Conservation (phyloP, 2,888 invertebrate species). For the Tetropium fuscum region DNA sequence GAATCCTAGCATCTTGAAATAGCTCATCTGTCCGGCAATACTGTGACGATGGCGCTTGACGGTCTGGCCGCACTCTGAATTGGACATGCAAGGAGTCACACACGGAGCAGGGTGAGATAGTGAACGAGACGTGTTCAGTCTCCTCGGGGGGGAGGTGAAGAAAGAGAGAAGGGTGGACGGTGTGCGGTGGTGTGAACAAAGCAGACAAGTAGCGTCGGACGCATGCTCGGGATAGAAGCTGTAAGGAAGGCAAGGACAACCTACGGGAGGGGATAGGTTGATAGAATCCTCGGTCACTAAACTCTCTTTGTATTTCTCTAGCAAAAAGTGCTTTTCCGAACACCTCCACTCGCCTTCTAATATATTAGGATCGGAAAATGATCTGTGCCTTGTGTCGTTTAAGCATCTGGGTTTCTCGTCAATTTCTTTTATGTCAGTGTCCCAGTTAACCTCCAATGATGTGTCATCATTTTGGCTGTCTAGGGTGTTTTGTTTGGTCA, state of each 20-base stretch:
- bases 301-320: conserved; percentile 54
- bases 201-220: conserved; percentile 44
- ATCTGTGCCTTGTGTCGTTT: conserved; percentile 51
- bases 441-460: conserved; percentile 58
- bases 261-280: conserved; percentile 52
- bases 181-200: conserved; percentile 52
- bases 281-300: conserved; percentile 37
- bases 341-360: conserved; percentile 53
- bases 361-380: conserved; percentile 64
- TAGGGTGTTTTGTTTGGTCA: conserved; percentile 49
- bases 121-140: conserved; percentile 52
- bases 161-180: conserved; percentile 60
- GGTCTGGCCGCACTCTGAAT: conserved; percentile 60
- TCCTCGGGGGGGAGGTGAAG: conserved; percentile 49
- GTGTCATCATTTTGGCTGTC: conserved; percentile 53
- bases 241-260: conserved; percentile 49
- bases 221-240: conserved; percentile 57
- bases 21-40: conserved; percentile 95
- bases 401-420: conserved; percentile 36
- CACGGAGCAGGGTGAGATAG: conserved; percentile 56
- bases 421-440: conserved; percentile 52
- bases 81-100: conserved; percentile 60
- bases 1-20: conserved; percentile 91
- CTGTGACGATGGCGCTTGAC: conserved; percentile 92
- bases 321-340: conserved; percentile 50